Conservation (phyloP, 2,888 invertebrate genomes). For the Melipona beecheii region DNA sequence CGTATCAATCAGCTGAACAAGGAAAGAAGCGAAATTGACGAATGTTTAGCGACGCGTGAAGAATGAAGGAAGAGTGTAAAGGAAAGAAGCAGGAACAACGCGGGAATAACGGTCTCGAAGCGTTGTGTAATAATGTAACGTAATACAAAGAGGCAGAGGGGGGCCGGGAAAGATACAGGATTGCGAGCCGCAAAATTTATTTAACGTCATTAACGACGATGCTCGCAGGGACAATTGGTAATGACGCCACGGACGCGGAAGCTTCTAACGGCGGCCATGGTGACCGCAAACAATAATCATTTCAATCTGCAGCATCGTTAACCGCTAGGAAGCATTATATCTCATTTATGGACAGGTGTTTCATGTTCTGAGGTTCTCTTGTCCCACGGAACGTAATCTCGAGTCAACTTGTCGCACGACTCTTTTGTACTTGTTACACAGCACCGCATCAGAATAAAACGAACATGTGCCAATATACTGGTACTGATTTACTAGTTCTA, state of each 20-base stretch:
- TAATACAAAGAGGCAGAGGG: neutral
- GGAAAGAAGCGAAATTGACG: neutral
- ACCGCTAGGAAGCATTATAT: constrained; percentile 72
- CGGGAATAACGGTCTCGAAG: neutral
- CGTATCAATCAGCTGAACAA: neutral
- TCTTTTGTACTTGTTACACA: neutral
- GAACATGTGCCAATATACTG: no score
- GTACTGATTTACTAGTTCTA: no score
- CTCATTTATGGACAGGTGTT: constrained; percentile 72
- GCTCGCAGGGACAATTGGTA: constrained; percentile 55
- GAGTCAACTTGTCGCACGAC: constrained; percentile 1
- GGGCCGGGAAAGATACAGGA: constrained; percentile 14
- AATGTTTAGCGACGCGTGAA: neutral
- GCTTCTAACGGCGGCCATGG: constrained; percentile 56
- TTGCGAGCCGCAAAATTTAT: constrained; percentile 48
- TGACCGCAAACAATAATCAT: constrained; percentile 79
- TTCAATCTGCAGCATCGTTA: constrained; percentile 76
- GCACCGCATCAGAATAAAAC: no score
- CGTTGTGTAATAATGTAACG: constrained; percentile 4
- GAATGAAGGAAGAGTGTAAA: no score
- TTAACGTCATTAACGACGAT: constrained; percentile 57
- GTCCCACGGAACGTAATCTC: neutral
- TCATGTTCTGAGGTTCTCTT: constrained; percentile 14
- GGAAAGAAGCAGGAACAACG: neutral
- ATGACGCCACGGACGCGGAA: constrained; percentile 72